Evolutionary conservation across 2,888 invertebrate species (phyloP).

Genomic region (Tachina grossa): DNA sequence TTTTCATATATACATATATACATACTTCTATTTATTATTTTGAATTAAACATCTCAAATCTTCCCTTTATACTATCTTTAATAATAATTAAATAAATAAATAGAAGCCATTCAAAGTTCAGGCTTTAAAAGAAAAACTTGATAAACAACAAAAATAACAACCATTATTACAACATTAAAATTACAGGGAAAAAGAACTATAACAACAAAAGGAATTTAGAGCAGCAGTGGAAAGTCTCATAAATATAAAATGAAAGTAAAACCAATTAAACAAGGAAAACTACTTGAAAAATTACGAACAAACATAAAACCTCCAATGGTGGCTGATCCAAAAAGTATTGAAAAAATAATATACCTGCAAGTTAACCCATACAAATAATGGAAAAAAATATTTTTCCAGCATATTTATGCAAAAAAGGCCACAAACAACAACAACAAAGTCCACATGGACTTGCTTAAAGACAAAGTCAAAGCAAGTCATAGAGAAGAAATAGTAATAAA

Average conservation of each 20-base stretch:
- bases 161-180: neutral
- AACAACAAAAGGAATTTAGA: neutral
- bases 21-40: neutral
- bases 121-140: neutral
- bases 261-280: neutral
- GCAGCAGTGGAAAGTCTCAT: constrained; percentile 1
- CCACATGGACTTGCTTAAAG: neutral
- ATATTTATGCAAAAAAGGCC: constrained; percentile 36
- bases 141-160: neutral
- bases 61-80: neutral
- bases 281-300: neutral
- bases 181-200: neutral
- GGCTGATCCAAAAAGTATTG: constrained; percentile 16
- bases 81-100: neutral
- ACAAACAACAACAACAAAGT: constrained; percentile 28
- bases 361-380: neutral
- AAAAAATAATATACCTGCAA: constrained; percentile 5
- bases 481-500: constrained; percentile 58
- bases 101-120: neutral
- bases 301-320: neutral
- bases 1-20: no score
- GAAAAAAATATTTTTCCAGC: neutral
- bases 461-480: constrained; percentile 23
- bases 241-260: neutral
- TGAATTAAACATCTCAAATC: neutral